Evolutionary conservation across 2,113 vertebrate species (phyloP).

Genomic region (Cavia aperea): DNA sequence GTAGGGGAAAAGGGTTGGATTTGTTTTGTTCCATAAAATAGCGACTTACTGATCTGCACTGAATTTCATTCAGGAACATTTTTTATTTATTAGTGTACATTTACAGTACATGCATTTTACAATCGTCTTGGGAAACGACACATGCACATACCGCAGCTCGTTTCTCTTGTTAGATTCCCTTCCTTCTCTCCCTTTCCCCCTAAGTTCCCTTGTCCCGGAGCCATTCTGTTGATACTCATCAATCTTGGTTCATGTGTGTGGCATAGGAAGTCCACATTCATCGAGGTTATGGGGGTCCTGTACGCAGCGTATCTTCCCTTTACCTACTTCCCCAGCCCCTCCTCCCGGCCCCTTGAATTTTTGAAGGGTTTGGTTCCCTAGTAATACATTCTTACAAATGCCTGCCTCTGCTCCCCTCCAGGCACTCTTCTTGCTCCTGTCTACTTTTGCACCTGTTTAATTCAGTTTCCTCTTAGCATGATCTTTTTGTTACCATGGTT

Average conservation of each 20-base stretch:
- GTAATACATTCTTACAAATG: background rate
- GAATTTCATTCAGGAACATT: background rate
- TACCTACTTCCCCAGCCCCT: background rate
- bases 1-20: background rate
- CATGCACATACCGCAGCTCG: background rate
- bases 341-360: background rate
- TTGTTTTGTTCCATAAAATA: conserved; percentile 11
- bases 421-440: background rate
- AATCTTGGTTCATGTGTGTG: background rate
- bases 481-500: background rate
- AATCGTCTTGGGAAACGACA: background rate
- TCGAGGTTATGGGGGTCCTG: background rate
- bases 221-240: background rate
- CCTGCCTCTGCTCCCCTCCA: background rate
- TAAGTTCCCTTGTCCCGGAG: background rate
- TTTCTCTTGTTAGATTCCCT: background rate
- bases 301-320: background rate
- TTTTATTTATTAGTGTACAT: background rate
- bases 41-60: background rate
- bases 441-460: background rate
- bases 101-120: background rate
- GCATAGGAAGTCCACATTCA: background rate
- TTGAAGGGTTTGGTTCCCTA: background rate
- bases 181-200: background rate
- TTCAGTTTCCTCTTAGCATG: background rate